Percentiles rank a stretch among this genome's conserved stretches.
Conservation (phyloP, 2,888 invertebrate species). For the Drosophila subquinaria region DNA sequence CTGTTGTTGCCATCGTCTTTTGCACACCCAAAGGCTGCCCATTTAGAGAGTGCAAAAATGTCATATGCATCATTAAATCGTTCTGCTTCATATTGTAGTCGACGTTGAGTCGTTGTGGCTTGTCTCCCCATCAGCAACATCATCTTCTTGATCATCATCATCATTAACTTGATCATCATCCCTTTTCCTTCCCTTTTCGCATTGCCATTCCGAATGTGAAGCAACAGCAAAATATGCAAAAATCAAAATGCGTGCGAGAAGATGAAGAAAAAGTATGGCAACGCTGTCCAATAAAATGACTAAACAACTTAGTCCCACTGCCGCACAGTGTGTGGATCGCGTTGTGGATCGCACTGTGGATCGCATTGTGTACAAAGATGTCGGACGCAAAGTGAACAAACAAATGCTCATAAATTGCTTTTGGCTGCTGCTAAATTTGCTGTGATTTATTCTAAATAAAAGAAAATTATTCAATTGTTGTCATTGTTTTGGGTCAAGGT, state of each 20-base stretch:
- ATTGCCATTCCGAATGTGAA: constrained; percentile 24
- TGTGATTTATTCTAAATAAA: constrained; percentile 80
- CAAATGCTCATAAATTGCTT: constrained; percentile 74
- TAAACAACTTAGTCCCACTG: constrained; percentile 69
- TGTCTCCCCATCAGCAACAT: constrained; percentile 2
- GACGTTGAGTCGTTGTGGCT: constrained; percentile 51
- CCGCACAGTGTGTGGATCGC: constrained; percentile 11
- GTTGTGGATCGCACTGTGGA: constrained; percentile 21
- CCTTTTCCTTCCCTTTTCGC: not conserved
- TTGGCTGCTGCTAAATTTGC: constrained; percentile 70
- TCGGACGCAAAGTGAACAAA: constrained; percentile 57
- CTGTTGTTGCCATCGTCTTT: constrained; percentile 39
- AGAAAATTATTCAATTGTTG: constrained; percentile 83
- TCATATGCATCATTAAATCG: constrained; percentile 83
- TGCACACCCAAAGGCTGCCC: constrained; percentile 68
- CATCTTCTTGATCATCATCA: not conserved
- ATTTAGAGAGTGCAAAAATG: constrained; percentile 82
- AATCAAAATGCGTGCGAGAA: constrained; percentile 54
- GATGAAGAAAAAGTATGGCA: constrained; percentile 70
- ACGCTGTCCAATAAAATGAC: constrained; percentile 77
- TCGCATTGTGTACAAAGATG: not conserved
- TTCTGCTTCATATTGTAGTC: constrained; percentile 81
- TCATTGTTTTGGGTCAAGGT: constrained; percentile 84
- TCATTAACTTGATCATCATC: constrained; percentile 1
- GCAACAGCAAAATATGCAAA: constrained; percentile 34